Evolutionary conservation across 2,797 vertebrate genomes (phyloP), one percentile per base, ranked within the genome.

Genomic region (Trichosurus vulpecula): DNA sequence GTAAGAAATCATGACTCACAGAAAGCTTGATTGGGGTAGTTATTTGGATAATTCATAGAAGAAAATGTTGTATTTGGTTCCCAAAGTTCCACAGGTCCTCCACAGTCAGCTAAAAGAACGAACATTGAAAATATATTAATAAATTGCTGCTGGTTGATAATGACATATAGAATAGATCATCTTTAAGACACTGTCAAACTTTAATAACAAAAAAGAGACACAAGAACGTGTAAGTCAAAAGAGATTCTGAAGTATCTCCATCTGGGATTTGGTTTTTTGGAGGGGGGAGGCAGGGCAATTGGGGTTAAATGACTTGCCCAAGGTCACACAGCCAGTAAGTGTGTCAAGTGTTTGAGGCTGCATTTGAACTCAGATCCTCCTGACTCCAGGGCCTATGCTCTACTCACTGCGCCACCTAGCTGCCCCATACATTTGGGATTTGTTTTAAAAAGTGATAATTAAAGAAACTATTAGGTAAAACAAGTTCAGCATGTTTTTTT

Each of bases 81-180:
- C 99, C 99, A 99, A 16, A 99, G 98, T 97, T 99, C 98, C 96
- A 99, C 98, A 0, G 99, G 99, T 90, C 99, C 99, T 87, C 99
- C 99, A 90, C 99, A 99, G 97, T 99, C 99, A 91, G 98, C 99
- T 99, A 98, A 87, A 98, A 98, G 98, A 97, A 29, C 96, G 98
- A 97, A 91, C 0, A 94, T 91, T 97, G 58, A 0, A 96, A 93
- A 97, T 93, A 31, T 1, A 5, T 93, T 52, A 95, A 93, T n/a
- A 95, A 95, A 0, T 0, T 31, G 6, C 9, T 87, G 25, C 6
- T 51, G 41, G 3, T 51, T 9, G 74, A 87, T 47, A 81, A 13
- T 51, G 41, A 47, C 4, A 14, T 31, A 61, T 2, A 81, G n/a
- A 81, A 41, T 47, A 81, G 22, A 47, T 81, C 16, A 41, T 87